Evolutionary conservation across 2,888 invertebrate genomes (phyloP).

Genomic region (Eremobia ochroleuca): DNA sequence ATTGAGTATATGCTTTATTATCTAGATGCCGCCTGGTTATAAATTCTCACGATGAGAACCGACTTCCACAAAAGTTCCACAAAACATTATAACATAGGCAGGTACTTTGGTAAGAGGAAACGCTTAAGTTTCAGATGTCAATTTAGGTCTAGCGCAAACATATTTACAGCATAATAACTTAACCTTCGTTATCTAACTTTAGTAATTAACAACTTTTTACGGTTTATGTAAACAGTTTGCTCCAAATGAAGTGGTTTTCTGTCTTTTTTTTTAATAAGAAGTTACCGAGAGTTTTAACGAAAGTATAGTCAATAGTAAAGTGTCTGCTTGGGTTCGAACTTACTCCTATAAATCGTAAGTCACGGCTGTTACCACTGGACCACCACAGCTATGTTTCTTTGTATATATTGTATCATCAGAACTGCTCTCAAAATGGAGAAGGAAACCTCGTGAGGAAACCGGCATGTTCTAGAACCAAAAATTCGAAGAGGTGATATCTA

Average conservation of each 20-base stretch:
- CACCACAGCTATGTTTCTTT: too few relatives aligned
- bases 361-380: neutral
- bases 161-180: slow-evolving; percentile 1
- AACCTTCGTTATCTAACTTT: neutral
- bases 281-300: too few relatives aligned
- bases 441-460: too few relatives aligned
- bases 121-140: neutral
- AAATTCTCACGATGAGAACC: neutral
- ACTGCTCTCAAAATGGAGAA: too few relatives aligned
- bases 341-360: neutral
- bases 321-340: neutral
- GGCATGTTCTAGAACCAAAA: too few relatives aligned
- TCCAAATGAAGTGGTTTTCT: neutral
- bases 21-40: neutral
- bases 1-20: too few relatives aligned
- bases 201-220: neutral
- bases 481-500: too few relatives aligned
- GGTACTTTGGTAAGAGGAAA: neutral
- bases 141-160: neutral
- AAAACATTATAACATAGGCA: neutral
- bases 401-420: too few relatives aligned
- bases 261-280: neutral
- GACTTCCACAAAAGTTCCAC: neutral
- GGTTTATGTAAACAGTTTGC: neutral
- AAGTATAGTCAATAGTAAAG: neutral